Base-by-base conservation (phyloP, 1,140 invertebrate genomes). In the Panulirus ornatus region DNA sequence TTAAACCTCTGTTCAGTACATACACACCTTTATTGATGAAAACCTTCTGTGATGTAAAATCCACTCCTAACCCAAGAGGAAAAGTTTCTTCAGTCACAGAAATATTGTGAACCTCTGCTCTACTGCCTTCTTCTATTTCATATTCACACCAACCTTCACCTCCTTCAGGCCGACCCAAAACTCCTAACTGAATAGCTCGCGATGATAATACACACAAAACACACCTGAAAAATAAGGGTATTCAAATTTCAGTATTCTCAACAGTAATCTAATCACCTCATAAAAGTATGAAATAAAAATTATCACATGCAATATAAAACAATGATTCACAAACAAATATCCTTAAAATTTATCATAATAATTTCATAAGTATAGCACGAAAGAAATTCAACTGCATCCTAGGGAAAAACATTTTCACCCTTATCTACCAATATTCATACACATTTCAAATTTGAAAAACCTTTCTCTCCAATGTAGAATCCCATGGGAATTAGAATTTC, bases 11-110 rank as follows among this genome's bases (percentile, higher is more conserved):
- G n/a, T n/a, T n/a, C n/a, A n/a, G n/a, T n/a, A 19, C 44, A 44
- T 5, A 11, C 30, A 27, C 58, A 89, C 88, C 88, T 89, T 89
- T 89, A 38, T 54, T n/a, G 1, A 36, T 83, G 76, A 89, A 89
- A 30, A 38, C 58, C 79, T 84, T 89, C 70, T 83, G 70, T 73
- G 88, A 89, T 11, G 88, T 89, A 40, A 89, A 84, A 34, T 89
- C 88, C 22, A 89, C 81, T 14, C 79, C 79, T 36, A 89, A 30
- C 11, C 88, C 88, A 19, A 89, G 36, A 27, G 88, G 79, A 40
- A 82, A 89, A 0, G 88, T 89, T 76, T 83, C 70, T 30, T 89
- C 47, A 30, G 88, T 89, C 19, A 89, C 58, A 54, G 79, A 83
- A 22, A 89, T 42, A 40, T 54, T 75, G n/a, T 89, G 88, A 27